Conservation (phyloP, 2,888 invertebrate genomes). For the Notodonta dromedarius region DNA sequence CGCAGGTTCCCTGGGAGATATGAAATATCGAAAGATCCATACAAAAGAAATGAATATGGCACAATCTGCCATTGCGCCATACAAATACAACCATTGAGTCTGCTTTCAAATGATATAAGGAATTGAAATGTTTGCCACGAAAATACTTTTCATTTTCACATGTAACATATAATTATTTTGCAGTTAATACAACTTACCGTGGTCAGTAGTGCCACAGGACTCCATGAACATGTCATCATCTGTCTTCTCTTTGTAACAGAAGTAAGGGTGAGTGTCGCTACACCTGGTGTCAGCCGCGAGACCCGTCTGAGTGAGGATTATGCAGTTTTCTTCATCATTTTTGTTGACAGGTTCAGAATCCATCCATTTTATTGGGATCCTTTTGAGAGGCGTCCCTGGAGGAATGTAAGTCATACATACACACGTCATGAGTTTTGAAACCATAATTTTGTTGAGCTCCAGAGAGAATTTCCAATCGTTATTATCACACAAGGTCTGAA, state of each 20-base stretch:
- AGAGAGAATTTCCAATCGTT: neutral
- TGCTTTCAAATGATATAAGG: too few relatives aligned
- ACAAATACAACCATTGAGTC: too few relatives aligned
- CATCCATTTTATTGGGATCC: constrained; percentile 43
- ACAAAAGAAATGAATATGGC: too few relatives aligned
- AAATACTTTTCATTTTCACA: too few relatives aligned
- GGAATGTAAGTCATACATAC: neutral
- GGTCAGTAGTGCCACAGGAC: constrained; percentile 44
- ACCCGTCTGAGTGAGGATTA: constrained; percentile 38
- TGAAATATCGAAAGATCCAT: too few relatives aligned
- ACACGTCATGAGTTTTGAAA: too few relatives aligned
- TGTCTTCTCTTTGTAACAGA: constrained; percentile 41
- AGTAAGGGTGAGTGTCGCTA: constrained; percentile 38
- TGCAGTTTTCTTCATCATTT: constrained; percentile 42
- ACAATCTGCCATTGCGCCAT: too few relatives aligned
- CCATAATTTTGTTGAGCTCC: neutral
- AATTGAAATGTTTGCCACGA: too few relatives aligned
- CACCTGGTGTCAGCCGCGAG: constrained; percentile 44
- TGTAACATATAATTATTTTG: too few relatives aligned
- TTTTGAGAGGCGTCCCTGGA: constrained; percentile 42
- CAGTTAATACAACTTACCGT: constrained; percentile 22
- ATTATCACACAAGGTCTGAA: too few relatives aligned
- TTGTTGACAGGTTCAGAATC: constrained; percentile 42
- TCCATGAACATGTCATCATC: constrained; percentile 12
- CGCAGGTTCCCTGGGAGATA: too few relatives aligned